Evolutionary conservation across 2,113 vertebrate species (phyloP).

Genomic region (Pogona vitticeps): DNA sequence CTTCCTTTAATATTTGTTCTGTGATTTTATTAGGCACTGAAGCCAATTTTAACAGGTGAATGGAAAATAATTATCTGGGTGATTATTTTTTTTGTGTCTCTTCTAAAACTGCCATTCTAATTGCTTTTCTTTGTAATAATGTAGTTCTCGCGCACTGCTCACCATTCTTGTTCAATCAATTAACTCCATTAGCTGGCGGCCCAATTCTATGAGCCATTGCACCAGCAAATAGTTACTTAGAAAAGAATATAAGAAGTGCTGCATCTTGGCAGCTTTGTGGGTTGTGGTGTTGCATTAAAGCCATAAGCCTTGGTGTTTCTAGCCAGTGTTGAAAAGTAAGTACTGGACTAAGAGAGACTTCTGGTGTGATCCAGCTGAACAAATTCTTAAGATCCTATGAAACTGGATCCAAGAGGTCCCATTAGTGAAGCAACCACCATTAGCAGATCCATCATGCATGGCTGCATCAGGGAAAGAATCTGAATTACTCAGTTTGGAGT

Average conservation of each 20-base stretch:
- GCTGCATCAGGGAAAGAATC: not conserved
- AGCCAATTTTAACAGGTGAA: slow-evolving; percentile 5
- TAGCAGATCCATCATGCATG: not conserved
- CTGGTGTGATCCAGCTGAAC: not conserved
- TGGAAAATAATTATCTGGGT: slow-evolving; percentile 8
- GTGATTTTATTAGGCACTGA: slow-evolving; percentile 18
- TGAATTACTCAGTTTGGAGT: not conserved
- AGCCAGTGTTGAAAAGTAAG: not conserved
- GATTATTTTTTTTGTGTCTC: not conserved
- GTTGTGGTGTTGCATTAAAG: not conserved
- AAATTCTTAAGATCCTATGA: not conserved
- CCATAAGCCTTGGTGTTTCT: not conserved
- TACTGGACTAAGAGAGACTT: not conserved
- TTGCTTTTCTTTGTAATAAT: slow-evolving; percentile 9
- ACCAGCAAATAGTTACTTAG: not conserved
- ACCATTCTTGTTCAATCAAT: slow-evolving; percentile 19
- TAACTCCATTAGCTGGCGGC: slow-evolving; percentile 6
- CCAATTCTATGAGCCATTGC: not conserved
- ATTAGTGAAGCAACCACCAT: not conserved
- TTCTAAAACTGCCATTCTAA: slow-evolving; percentile 2
- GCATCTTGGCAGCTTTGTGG: not conserved
- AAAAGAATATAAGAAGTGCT: not conserved
- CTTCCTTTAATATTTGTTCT: not conserved
- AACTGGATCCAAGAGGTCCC: not conserved
- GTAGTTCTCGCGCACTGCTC: not conserved